Base-by-base conservation (phyloP, 1,140 invertebrate species). In the Argopecten irradians region DNA sequence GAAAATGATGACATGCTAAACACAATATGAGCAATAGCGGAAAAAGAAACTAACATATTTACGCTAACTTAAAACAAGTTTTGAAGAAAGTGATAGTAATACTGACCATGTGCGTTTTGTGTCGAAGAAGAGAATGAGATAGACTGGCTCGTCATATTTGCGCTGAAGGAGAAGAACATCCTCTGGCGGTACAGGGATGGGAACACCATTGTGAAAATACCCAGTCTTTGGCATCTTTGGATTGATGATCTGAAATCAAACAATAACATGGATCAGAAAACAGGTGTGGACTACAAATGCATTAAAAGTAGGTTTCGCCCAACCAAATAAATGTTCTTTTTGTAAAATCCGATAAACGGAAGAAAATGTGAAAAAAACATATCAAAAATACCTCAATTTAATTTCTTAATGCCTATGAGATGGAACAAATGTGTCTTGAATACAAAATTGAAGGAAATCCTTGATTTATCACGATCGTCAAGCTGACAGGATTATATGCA, bases 111-210 rank as follows among this genome's bases (percentile, higher is more conserved):
- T 99, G 34, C 98, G 96, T 96, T 99, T 99, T 0, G 98, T 97
- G 94, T 99, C 98, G 95, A 99, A 99, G 95, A 99, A 99, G 0
- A 99, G 96, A 34, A 99, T 98, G 71, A 99, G 96, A 95, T 98
- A 99, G 8, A 99, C 97, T 32, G 97, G 96, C 92, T 97, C 97
- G 8, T 97, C 96, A 92, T 98, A 97, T 95, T 98, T 98, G 89
- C 97, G 97, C 86, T 97, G 97, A 34, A 98, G 96, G 34, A 97
- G 97, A 13, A 99, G 95, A 0, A 99, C 98, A 95, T 99, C 98
- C 90, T 97, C 97, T 0, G 98, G 98, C 39, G 98, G 98, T 2
- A 98, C 98, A 5, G 98, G 98, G 87, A 99, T 97, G 0, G 98
- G 98, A 0, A 99, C 98, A 34, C 98, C 98, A 95, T 98, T 98